Evolutionary conservation across 1,140 invertebrate genomes (phyloP).

Genomic region (Danaus melanippus): DNA sequence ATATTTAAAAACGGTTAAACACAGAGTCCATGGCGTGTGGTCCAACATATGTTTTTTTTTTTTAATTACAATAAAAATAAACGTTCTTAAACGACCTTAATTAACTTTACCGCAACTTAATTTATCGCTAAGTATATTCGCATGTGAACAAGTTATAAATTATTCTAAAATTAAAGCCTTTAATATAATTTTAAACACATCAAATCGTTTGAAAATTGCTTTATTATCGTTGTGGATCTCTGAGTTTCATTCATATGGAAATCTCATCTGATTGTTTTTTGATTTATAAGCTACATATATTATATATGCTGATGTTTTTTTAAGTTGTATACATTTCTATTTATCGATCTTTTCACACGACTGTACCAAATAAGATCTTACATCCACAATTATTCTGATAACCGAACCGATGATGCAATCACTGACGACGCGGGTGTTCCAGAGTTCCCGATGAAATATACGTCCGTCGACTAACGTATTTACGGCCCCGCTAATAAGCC

Average conservation of each 20-base stretch:
- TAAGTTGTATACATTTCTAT: too few relatives aligned
- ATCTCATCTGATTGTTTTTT: too few relatives aligned
- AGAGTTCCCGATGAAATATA: conserved; percentile 21
- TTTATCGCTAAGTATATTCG: conserved; percentile 18
- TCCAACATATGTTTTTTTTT: conserved; percentile 25
- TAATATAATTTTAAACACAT: too few relatives aligned
- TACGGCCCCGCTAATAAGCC: conserved; percentile 30
- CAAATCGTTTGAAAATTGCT: too few relatives aligned
- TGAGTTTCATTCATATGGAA: too few relatives aligned
- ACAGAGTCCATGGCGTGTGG: conserved; percentile 33
- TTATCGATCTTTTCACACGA: too few relatives aligned
- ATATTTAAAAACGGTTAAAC: too few relatives aligned
- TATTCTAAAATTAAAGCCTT: conserved; percentile 13
- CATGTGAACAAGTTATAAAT: conserved; percentile 20
- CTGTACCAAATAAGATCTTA: too few relatives aligned
- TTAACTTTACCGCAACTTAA: conserved; percentile 18
- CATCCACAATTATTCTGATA: too few relatives aligned
- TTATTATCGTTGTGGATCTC: too few relatives aligned
- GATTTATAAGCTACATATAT: too few relatives aligned
- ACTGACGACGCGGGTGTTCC: conserved; percentile 31
- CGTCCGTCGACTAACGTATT: conserved; percentile 22
- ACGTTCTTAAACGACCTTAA: conserved; percentile 8
- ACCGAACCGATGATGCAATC: conserved; percentile 6
- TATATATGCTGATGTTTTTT: too few relatives aligned
- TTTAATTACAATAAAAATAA: conserved; percentile 10